Percentiles rank a stretch among this genome's conserved stretches.
phyloP scores from a whole-genome alignment of 2,797 vertebrate genomes.

The Manis pentadactyla region DNA sequence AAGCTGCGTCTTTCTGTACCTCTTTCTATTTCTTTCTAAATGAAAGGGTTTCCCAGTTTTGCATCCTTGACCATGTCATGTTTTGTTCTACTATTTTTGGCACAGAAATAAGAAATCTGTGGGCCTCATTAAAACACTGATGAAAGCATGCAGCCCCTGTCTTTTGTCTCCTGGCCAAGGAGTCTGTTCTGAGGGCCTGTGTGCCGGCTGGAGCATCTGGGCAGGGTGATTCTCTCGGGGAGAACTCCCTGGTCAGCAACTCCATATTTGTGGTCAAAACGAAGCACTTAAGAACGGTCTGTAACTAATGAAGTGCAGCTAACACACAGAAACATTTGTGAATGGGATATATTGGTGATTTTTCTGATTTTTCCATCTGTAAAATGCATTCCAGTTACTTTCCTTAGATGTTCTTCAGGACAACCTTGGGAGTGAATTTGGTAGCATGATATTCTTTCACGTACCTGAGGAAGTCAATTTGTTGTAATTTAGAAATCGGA shows the following conservation, averaged over 20 bases:
- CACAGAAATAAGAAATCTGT: not conserved
- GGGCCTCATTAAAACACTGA: constrained; percentile 5
- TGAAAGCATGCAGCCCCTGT: not conserved
- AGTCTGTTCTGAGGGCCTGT: not conserved
- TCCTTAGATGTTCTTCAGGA: not conserved
- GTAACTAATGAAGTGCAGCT: constrained; percentile 50
- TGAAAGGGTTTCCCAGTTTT: not conserved
- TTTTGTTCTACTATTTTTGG: not conserved
- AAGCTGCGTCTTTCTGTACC: not conserved
- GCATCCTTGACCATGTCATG: not conserved
- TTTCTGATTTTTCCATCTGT: not conserved
- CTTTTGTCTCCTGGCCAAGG: not conserved
- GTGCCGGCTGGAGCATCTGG: constrained; percentile 30
- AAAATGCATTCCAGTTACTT: not conserved
- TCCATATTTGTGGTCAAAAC: constrained; percentile 43
- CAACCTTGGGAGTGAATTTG: not conserved
- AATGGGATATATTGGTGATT: not conserved
- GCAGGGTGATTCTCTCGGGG: fast-evolving
- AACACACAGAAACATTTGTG: not conserved
- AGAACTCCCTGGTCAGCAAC: not conserved
- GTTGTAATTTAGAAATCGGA: not conserved
- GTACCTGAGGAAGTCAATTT: not conserved
- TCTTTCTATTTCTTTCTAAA: not conserved
- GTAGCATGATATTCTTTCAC: not conserved
- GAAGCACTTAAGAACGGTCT: not conserved